Conservation (phyloP, 1,140 invertebrate species). For the Ceratoteleas bidentatus region DNA sequence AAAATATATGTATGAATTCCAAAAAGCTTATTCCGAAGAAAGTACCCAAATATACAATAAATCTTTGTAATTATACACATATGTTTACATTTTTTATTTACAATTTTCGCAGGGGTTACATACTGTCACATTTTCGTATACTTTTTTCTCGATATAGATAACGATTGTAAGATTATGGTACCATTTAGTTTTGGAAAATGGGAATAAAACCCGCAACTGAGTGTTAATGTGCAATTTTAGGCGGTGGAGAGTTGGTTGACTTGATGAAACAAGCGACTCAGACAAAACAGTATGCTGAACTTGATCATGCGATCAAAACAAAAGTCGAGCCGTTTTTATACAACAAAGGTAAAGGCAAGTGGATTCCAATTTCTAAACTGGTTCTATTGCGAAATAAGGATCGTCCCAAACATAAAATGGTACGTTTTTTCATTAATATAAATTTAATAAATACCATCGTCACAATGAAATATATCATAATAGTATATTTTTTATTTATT, state of each 20-base stretch:
- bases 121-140: too few species aligned
- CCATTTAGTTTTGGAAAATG: not conserved
- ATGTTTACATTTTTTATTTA: too few species aligned
- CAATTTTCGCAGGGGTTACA: too few species aligned
- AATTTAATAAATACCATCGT: not conserved
- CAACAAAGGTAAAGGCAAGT: constrained; percentile 94
- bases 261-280: constrained; percentile 95
- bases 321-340: constrained; percentile 96
- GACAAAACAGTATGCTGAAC: constrained; percentile 92
- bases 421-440: not conserved
- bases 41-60: too few species aligned
- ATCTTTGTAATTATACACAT: too few species aligned
- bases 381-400: constrained; percentile 94
- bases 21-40: too few species aligned
- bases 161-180: not conserved
- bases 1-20: too few species aligned
- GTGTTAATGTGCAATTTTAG: constrained; percentile 76
- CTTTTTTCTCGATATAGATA: too few species aligned
- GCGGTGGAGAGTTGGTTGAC: constrained; percentile 94
- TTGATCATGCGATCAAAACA: constrained; percentile 94
- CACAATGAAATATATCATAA: too few species aligned
- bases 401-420: constrained; percentile 89
- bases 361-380: constrained; percentile 93
- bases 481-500: too few species aligned
- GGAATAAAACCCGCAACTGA: not conserved